phyloP scores from a whole-genome alignment of 2,113 vertebrate genomes.

The Pelecanus crispus region DNA sequence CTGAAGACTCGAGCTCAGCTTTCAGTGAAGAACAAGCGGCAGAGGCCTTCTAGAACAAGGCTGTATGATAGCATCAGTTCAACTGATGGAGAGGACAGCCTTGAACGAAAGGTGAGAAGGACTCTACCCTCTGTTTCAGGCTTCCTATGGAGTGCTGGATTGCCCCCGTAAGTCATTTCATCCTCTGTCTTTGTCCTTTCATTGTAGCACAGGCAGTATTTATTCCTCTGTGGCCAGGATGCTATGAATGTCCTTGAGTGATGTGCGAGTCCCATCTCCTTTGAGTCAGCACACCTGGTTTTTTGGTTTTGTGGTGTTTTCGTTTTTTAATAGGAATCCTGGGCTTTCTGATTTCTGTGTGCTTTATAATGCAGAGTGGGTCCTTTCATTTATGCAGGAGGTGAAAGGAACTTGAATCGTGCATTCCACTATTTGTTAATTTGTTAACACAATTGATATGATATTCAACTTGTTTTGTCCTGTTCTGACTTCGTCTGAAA shows the following conservation, averaged over 20 bases:
- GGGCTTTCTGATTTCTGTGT: background rate
- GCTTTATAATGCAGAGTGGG: background rate
- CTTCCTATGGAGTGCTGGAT: background rate
- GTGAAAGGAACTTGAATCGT: background rate
- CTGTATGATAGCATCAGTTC: conserved; percentile 82
- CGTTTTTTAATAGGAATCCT: background rate
- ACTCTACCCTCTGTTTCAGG: background rate
- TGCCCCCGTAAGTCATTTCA: background rate
- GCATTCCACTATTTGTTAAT: background rate
- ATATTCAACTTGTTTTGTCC: background rate
- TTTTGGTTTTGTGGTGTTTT: background rate
- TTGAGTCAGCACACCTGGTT: background rate
- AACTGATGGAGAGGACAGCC: conserved; percentile 83
- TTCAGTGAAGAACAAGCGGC: conserved; percentile 77
- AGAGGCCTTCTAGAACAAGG: conserved; percentile 70
- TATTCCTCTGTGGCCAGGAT: background rate
- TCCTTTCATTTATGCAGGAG: background rate
- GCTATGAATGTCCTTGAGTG: background rate
- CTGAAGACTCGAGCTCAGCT: conserved; percentile 78
- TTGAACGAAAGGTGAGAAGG: conserved; percentile 77
- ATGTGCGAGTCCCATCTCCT: background rate
- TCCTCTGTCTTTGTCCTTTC: background rate
- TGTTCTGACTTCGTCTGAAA: background rate
- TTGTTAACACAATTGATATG: background rate
- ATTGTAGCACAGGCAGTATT: conserved; percentile 6